These are phyloP conservation scores for Lasioglossum calceatum DNA, from an alignment of 2,888 invertebrate species.

Conservation along the genomic window DNA sequence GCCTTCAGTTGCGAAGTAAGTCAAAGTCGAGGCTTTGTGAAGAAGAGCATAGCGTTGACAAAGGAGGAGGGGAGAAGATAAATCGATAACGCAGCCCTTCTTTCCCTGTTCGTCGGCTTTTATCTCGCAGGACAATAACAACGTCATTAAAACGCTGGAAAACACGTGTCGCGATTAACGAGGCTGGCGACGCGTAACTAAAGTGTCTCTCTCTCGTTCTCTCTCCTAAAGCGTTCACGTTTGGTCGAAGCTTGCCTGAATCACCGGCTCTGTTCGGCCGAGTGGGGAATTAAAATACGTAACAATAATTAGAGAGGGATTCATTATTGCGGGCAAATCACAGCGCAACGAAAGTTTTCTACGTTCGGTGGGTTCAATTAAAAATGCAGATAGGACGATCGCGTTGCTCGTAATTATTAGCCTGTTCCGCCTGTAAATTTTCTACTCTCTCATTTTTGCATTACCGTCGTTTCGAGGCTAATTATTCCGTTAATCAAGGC, in stretches of 20 bases:
- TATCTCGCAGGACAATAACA: constrained; percentile 41
- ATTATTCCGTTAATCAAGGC: constrained; percentile 9
- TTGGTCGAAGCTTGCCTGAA: background rate
- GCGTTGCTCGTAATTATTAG: background rate
- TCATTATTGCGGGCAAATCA: constrained; percentile 12
- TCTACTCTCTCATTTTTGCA: background rate
- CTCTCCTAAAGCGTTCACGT: background rate
- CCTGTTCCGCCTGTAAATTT: background rate
- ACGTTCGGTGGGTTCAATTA: constrained; percentile 1
- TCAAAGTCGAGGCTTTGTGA: constrained; percentile 43
- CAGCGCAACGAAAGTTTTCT: background rate
- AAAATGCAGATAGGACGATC: background rate
- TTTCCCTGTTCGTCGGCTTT: constrained; percentile 24
- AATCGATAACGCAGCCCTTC: constrained; percentile 45
- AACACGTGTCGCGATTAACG: constrained; percentile 48
- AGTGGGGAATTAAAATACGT: too few species aligned
- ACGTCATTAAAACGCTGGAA: constrained; percentile 30
- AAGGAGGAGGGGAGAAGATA: constrained; percentile 26
- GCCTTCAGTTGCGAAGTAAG: background rate
- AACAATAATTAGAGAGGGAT: constrained; percentile 9
- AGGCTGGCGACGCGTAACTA: background rate
- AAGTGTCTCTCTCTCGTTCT: background rate
- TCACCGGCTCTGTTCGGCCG: background rate
- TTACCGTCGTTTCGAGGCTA: constrained; percentile 11
- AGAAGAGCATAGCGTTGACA: background rate